Evolutionary conservation across 2,888 invertebrate species (phyloP).

Genomic region (Orchestes rusci): DNA sequence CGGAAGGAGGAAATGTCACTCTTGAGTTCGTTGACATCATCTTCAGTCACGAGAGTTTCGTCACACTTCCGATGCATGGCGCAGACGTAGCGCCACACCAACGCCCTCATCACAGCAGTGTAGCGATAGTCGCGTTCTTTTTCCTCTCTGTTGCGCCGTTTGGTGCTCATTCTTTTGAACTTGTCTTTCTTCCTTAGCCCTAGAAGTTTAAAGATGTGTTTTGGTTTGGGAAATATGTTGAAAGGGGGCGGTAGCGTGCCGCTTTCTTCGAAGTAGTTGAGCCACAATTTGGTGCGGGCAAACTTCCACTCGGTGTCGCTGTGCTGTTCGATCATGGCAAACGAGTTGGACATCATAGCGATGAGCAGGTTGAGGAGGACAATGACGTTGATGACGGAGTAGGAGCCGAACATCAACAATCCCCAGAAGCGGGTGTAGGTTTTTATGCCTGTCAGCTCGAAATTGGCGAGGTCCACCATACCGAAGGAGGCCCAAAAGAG

Average conservation of each 20-base stretch:
- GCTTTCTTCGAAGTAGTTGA: conserved; percentile 91
- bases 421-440: conserved; percentile 92
- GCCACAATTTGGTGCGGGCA: conserved; percentile 88
- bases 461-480: conserved; percentile 79
- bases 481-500: conserved; percentile 96
- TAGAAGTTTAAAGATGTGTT: conserved; percentile 62
- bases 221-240: conserved; percentile 85
- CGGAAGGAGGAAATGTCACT: conserved; percentile 88
- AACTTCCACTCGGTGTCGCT: conserved; percentile 97
- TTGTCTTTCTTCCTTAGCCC: conserved; percentile 58
- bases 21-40: conserved; percentile 90
- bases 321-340: conserved; percentile 87
- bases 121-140: conserved; percentile 64
- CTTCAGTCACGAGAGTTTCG: conserved; percentile 83
- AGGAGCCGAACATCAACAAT: conserved; percentile 91
- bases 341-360: conserved; percentile 98
- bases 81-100: conserved; percentile 89
- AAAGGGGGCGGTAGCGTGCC: conserved; percentile 90
- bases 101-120: conserved; percentile 76
- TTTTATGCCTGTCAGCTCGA: conserved; percentile 82
- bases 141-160: conserved; percentile 54
- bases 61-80: conserved; percentile 78
- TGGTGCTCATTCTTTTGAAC: conserved; percentile 48
- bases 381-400: conserved; percentile 91
- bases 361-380: conserved; percentile 89